Percentiles rank a stretch among this genome's conserved stretches.
Evolutionary conservation across 2,113 vertebrate species (phyloP).

Genomic region (Peucedramus taeniatus): DNA sequence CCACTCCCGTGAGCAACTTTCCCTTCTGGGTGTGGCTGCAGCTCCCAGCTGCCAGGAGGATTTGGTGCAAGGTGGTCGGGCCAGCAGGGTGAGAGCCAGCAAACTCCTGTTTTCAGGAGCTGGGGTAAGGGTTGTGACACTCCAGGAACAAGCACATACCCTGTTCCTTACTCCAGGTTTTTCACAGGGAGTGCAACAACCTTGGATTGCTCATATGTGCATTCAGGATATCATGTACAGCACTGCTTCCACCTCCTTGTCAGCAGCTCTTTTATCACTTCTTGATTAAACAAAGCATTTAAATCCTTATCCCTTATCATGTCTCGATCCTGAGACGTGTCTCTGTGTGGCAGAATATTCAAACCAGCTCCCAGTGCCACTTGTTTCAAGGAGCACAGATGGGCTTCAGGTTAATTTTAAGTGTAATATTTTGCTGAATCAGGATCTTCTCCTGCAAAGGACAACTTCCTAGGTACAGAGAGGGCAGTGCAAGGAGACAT

Average conservation of each 20-base stretch:
- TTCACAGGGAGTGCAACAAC: not conserved
- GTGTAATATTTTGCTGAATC: not conserved
- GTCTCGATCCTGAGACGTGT: not conserved
- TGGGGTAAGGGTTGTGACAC: not conserved
- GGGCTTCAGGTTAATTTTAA: not conserved
- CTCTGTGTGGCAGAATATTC: not conserved
- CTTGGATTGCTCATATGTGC: fast-evolving
- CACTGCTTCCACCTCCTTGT: not conserved
- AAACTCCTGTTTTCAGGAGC: not conserved
- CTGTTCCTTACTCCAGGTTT: fast-evolving
- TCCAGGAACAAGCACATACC: too few relatives aligned
- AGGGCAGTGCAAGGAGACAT: not conserved
- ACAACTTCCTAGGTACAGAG: not conserved
- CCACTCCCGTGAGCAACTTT: not conserved
- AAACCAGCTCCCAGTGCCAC: not conserved
- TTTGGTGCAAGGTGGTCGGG: not conserved
- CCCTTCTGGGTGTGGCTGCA: not conserved
- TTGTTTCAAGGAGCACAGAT: not conserved
- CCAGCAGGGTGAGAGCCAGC: not conserved
- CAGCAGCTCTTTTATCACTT: not conserved
- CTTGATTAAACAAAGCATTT: not conserved
- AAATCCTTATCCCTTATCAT: not conserved
- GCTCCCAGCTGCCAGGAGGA: not conserved
- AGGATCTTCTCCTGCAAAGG: not conserved
- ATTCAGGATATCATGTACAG: not conserved